phyloP scores from a whole-genome alignment of 2,888 invertebrate genomes.

The Dyspetes luteomarginatus region DNA sequence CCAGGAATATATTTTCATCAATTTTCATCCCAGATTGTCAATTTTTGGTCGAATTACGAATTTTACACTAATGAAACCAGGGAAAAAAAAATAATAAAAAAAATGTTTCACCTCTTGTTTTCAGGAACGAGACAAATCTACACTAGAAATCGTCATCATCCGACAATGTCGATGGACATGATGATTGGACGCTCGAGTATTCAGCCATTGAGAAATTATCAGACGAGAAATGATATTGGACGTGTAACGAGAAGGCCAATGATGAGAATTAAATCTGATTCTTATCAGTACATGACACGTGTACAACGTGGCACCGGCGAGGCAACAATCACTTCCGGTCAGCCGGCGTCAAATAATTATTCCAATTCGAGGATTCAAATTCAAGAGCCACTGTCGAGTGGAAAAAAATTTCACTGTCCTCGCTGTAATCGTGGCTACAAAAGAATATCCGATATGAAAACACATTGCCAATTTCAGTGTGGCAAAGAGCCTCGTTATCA shows the following conservation, averaged over 20 bases:
- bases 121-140: constrained; percentile 31
- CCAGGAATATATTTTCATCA: background rate
- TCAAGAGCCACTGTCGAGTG: constrained; percentile 19
- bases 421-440: constrained; percentile 77
- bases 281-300: constrained; percentile 36
- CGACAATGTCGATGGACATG: constrained; percentile 5
- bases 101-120: constrained; percentile 30
- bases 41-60: background rate
- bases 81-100: constrained; percentile 31
- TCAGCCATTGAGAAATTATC: constrained; percentile 38
- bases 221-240: constrained; percentile 25
- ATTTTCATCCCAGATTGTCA: background rate
- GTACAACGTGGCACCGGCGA: constrained; percentile 30
- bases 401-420: constrained; percentile 63
- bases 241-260: constrained; percentile 37
- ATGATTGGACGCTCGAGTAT: background rate
- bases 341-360: constrained; percentile 15
- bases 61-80: background rate
- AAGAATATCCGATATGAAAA: constrained; percentile 77
- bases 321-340: constrained; percentile 1
- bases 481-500: constrained; percentile 82
- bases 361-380: background rate
- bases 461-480: constrained; percentile 82
- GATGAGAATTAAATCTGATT: constrained; percentile 23
- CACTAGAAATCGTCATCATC: constrained; percentile 14